Conservation (phyloP, 2,113 vertebrate species). For the Ifrita kowaldi region DNA sequence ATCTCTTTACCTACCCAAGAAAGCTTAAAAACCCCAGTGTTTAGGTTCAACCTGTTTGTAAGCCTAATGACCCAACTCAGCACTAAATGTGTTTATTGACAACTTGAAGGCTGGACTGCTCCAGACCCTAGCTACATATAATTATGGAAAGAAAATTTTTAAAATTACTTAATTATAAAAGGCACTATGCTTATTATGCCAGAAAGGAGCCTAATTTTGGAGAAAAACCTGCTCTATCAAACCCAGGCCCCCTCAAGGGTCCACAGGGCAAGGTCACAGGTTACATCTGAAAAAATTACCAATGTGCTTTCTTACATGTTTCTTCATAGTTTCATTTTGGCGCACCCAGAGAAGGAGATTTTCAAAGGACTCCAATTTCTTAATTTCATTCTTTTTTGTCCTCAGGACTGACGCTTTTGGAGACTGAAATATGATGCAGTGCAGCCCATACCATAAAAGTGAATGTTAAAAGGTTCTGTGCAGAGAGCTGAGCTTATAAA, state of each 20-base stretch:
- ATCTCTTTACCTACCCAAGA: slow-evolving; percentile 25
- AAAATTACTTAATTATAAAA: neutral
- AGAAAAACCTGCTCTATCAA: neutral
- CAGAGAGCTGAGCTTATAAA: neutral
- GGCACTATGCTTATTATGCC: neutral
- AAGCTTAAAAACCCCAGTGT: neutral
- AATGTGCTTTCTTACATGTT: neutral
- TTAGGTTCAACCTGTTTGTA: slow-evolving; percentile 29
- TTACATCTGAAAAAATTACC: neutral
- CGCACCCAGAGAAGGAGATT: neutral
- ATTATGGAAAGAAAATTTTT: neutral
- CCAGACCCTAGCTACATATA: neutral
- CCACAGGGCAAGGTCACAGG: neutral
- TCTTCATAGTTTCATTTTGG: neutral
- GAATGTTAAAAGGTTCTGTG: neutral
- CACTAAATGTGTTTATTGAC: neutral
- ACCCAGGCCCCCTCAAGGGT: neutral
- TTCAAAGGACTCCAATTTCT: slow-evolving; percentile 9
- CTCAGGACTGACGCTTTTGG: neutral
- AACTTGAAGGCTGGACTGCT: neutral
- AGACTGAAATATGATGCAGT: neutral
- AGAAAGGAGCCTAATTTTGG: neutral
- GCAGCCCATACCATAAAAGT: neutral
- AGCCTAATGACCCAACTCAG: neutral
- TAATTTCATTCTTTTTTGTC: slow-evolving; percentile 28